phyloP scores from a whole-genome alignment of 2,797 vertebrate species.

The Dermochelys coriacea region DNA sequence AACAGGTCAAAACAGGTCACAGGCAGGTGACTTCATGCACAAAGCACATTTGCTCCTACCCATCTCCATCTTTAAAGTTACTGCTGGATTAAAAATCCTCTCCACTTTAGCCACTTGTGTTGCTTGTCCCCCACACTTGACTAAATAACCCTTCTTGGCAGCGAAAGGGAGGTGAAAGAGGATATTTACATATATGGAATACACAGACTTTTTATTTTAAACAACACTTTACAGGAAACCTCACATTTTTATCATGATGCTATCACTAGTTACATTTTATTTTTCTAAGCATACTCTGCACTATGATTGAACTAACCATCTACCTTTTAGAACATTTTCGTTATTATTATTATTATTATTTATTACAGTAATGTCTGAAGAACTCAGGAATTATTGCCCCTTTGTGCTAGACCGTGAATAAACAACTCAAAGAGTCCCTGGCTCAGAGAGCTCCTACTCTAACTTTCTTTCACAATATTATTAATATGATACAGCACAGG shows the following conservation, averaged over 20 bases:
- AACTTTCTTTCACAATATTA: background rate
- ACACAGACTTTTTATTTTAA: background rate
- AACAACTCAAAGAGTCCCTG: background rate
- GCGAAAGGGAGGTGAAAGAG: background rate
- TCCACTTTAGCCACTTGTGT: background rate
- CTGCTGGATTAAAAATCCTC: background rate
- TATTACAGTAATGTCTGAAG: background rate
- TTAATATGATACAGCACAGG: background rate
- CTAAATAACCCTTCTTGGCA: background rate
- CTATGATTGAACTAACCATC: background rate
- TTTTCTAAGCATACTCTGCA: background rate
- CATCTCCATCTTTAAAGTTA: background rate
- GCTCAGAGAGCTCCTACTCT: background rate
- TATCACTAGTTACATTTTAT: background rate
- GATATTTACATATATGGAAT: background rate
- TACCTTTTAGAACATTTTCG: background rate
- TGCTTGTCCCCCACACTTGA: background rate
- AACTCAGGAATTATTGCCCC: background rate
- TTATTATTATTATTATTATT: background rate
- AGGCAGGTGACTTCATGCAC: background rate
- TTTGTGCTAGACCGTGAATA: background rate
- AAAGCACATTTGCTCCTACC: background rate
- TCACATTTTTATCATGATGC: background rate
- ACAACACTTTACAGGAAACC: background rate
- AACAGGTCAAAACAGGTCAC: too few relatives aligned